phyloP scores from a whole-genome alignment of 2,797 vertebrate species.

The Moxostoma hubbsi region DNA sequence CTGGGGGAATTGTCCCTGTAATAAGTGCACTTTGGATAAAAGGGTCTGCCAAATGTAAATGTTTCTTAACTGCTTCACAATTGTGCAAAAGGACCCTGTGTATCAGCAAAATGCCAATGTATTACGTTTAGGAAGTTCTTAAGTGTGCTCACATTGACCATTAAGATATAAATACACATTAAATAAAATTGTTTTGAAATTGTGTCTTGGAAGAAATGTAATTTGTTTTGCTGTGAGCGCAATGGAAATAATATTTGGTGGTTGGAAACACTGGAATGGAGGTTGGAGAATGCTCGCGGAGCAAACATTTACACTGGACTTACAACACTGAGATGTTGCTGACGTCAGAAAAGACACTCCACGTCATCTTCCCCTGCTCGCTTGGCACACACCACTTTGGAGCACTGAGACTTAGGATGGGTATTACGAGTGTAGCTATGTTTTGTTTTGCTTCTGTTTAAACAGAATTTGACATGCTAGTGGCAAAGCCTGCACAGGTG shows the following conservation, averaged over 20 bases:
- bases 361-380: conserved; percentile 44
- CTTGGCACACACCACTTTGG: conserved; percentile 1
- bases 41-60: too few relatives aligned
- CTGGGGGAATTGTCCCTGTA: too few relatives aligned
- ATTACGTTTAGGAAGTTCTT: neutral
- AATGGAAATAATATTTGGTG: conserved; percentile 31
- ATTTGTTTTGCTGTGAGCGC: conserved; percentile 8
- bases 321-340: conserved; percentile 49
- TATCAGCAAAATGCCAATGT: conserved; percentile 2
- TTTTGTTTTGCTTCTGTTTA: conserved; percentile 28
- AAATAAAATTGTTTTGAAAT: conserved; percentile 16
- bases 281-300: conserved; percentile 51
- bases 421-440: neutral
- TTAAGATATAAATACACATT: conserved; percentile 10
- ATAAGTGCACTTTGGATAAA: too few relatives aligned
- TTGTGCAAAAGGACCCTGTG: neutral
- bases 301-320: conserved; percentile 49
- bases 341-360: conserved; percentile 46
- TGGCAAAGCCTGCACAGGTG: neutral
- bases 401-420: neutral
- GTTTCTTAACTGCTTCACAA: neutral
- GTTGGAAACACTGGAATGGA: conserved; percentile 2
- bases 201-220: conserved; percentile 1
- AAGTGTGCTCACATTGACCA: neutral
- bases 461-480: conserved; percentile 13